Percentiles rank a stretch among this genome's conserved stretches.
Conservation (phyloP, 2,113 vertebrate genomes). For the Trinectes maculatus region DNA sequence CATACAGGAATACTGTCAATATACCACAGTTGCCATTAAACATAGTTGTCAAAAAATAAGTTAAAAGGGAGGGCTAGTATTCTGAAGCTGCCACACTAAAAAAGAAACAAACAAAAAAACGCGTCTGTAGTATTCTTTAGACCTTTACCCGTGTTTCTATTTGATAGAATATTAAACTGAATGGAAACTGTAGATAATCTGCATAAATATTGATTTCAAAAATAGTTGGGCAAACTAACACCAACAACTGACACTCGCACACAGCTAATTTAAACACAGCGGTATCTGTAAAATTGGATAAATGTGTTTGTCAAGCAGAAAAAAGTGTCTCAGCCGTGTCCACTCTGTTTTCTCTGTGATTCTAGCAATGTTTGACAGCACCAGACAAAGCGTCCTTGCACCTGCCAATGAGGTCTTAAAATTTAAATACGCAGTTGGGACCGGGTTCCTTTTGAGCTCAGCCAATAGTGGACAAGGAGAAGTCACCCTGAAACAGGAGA, state of each 20-base stretch:
- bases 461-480: constrained; percentile 73
- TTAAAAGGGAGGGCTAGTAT: too few species aligned
- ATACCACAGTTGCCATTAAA: not conserved
- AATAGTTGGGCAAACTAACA: too few species aligned
- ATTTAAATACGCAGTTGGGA: constrained; percentile 29
- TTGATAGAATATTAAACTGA: not conserved
- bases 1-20: not conserved
- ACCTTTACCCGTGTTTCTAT: not conserved
- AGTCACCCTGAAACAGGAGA: constrained; percentile 67
- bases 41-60: too few species aligned
- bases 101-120: not conserved
- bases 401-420: constrained; percentile 38
- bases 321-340: too few species aligned
- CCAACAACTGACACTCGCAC: too few species aligned
- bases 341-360: constrained; percentile 4
- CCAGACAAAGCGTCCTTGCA: constrained; percentile 33
- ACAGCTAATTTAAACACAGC: not conserved
- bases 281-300: too few species aligned
- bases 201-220: too few species aligned
- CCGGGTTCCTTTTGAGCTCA: constrained; percentile 37
- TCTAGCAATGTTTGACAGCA: constrained; percentile 28
- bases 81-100: too few species aligned
- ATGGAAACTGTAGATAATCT: too few species aligned
- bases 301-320: too few species aligned
- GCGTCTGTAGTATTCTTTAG: not conserved